Evolutionary conservation across 1,140 invertebrate genomes (phyloP).

Genomic region (Idris sp.): DNA sequence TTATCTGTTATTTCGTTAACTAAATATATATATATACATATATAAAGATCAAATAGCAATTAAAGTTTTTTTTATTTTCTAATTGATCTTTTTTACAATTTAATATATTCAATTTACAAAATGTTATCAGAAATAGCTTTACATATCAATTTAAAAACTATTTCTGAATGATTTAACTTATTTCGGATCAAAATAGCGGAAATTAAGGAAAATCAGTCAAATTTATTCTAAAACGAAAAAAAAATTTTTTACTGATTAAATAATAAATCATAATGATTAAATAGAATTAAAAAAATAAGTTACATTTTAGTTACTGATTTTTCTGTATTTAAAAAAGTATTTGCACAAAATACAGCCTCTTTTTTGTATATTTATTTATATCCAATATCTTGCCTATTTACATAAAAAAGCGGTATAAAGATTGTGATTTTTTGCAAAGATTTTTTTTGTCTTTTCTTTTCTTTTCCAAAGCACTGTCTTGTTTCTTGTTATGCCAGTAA

Average conservation of each 20-base stretch:
- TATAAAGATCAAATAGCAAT: slow-evolving; percentile 7
- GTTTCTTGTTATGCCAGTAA: slow-evolving; percentile 55
- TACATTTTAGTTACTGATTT: slow-evolving; percentile 1
- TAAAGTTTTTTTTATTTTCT: too few species aligned
- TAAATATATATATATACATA: slow-evolving; percentile 17
- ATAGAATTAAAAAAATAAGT: too few species aligned
- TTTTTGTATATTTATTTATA: too few species aligned
- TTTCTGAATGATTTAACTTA: slow-evolving; percentile 20
- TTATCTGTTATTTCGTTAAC: slow-evolving; percentile 34
- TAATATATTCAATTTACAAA: slow-evolving; percentile 22
- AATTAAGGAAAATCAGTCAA: slow-evolving; percentile 4
- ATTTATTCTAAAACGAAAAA: not conserved
- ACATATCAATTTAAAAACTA: too few species aligned
- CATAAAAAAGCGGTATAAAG: slow-evolving; percentile 8
- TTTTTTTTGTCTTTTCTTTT: too few species aligned
- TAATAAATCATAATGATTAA: too few species aligned
- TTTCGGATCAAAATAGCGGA: slow-evolving; percentile 9
- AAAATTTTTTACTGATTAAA: too few species aligned
- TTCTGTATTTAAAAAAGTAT: not conserved
- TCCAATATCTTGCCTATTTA: slow-evolving; percentile 29
- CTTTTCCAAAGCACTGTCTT: slow-evolving; percentile 36
- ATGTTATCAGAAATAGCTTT: slow-evolving; percentile 29
- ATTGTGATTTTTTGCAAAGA: slow-evolving; percentile 35
- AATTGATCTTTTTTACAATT: slow-evolving; percentile 10
- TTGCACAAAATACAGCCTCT: too few species aligned